Evolutionary conservation across 2,888 invertebrate species (phyloP), one percentile per base, ranked within the genome.

Genomic region (Cryptosula pallasiana): DNA sequence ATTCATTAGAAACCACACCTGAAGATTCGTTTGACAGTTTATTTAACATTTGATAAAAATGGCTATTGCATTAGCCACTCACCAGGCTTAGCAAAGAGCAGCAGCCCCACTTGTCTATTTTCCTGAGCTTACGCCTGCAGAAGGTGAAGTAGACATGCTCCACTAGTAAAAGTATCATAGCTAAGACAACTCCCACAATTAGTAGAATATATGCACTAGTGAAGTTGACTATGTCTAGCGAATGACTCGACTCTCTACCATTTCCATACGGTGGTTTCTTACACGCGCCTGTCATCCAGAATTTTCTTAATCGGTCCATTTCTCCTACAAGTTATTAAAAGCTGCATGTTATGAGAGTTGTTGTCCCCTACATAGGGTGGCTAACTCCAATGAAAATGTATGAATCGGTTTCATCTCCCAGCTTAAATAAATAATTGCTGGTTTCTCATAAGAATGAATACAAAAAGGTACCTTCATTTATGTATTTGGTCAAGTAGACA

Each of bases 221-320:
- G 87, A 99, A 99, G 88, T 99, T 98, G 85, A 86, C 84, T 69
- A 88, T 84, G 57, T 87, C 87, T 55, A 88, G 79, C 16, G 87
- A 86, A 69, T 85, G 82, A 74, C 85, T 86, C 9, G 84, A 94
- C 92, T 94, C 94, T 92, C 84, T 94, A 91, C 80, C 72, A 25
- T 25, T 71, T 1, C 80, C 80, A 69, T 79, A 78, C 84, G 94
- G 91, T 83, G 93, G 93, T 76, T 94, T 93, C 1, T 93, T 93
- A 84, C 96, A 97, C 1, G 94, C 92, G 45, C 98, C 96, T 0
- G 96, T 95, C 91, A 98, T 92, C 98, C 98, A 98, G 81, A 94
- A 91, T 74, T 87, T 84, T 79, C 97, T 90, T 77, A 98, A 88
- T 75, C 98, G 89, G 86, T 99, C 98, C 79, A 99, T 87, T 83